Evolutionary conservation across 1,140 invertebrate genomes (phyloP).

Genomic region (Ruditapes philippinarum): DNA sequence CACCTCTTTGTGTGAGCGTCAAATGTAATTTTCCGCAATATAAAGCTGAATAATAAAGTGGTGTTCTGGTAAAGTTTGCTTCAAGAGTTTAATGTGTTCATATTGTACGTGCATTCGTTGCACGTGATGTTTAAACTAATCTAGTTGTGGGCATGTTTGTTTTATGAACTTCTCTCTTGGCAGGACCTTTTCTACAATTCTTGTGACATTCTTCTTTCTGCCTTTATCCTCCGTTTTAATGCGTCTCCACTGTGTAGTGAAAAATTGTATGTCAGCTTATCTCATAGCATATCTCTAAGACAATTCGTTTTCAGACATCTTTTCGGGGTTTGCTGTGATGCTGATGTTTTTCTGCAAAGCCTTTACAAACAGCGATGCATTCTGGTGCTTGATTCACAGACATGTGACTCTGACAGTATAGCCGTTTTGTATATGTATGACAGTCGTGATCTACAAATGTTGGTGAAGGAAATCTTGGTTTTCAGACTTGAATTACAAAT

Average conservation of each 20-base stretch:
- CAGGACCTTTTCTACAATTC: not conserved
- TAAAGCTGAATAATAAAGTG: conserved; percentile 61
- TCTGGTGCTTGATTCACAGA: not conserved
- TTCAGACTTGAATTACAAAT: not conserved
- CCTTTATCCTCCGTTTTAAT: not conserved
- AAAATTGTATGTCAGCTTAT: not conserved
- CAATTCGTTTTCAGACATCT: too few relatives aligned
- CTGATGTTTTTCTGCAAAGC: not conserved
- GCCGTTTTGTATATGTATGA: not conserved
- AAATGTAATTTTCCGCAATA: conserved; percentile 66
- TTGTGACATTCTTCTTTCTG: not conserved
- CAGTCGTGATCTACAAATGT: not conserved
- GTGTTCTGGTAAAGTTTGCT: conserved; percentile 19
- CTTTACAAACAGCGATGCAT: not conserved
- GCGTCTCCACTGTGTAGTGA: not conserved
- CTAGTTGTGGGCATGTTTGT: not conserved
- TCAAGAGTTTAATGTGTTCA: not conserved
- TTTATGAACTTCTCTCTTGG: not conserved
- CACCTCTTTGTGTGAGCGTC: conserved; percentile 48
- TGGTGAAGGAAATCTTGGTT: not conserved
- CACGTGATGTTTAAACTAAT: not conserved
- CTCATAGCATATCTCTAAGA: not conserved
- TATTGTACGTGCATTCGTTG: conserved; percentile 28
- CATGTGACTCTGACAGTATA: not conserved
- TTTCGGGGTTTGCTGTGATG: not conserved